Percentiles rank a stretch among this genome's conserved stretches.
These are phyloP conservation scores for Trematocara zebra DNA, from an alignment of 2,113 vertebrate species.

Conservation along the genomic window DNA sequence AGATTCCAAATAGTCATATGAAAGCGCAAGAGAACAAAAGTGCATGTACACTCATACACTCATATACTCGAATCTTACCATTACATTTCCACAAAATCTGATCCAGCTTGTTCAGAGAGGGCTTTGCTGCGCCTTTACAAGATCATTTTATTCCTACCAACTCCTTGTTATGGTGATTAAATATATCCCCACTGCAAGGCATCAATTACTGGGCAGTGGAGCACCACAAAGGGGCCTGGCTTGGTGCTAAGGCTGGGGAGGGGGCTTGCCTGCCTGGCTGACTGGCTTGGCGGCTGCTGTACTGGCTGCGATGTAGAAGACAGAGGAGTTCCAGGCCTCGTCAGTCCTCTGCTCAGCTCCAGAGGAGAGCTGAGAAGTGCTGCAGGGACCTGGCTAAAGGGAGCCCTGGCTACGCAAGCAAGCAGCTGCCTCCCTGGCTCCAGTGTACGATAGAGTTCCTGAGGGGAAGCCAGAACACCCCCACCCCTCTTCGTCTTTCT, in stretches of 20 bases:
- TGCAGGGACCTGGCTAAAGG: slow-evolving; percentile 55
- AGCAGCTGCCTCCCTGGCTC: slow-evolving; percentile 64
- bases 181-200: slow-evolving; percentile 74
- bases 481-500: not conserved
- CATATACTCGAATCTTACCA: not conserved
- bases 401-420: slow-evolving; percentile 49
- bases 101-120: slow-evolving; percentile 46
- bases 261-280: slow-evolving; percentile 46
- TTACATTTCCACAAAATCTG: slow-evolving; percentile 41
- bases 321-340: slow-evolving; percentile 53
- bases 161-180: slow-evolving; percentile 77
- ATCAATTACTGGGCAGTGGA: slow-evolving; percentile 74
- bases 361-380: slow-evolving; percentile 51
- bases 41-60: not conserved
- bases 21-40: not conserved
- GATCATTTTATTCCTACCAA: slow-evolving; percentile 71
- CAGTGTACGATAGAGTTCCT: slow-evolving; percentile 20
- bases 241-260: slow-evolving; percentile 29
- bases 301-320: slow-evolving; percentile 49
- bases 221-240: slow-evolving; percentile 60
- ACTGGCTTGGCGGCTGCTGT: slow-evolving; percentile 46
- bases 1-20: not conserved
- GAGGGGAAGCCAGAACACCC: slow-evolving; percentile 32
- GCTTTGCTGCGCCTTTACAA: slow-evolving; percentile 70
- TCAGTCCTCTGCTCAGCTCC: slow-evolving; percentile 41